phyloP scores from a whole-genome alignment of 2,113 vertebrate species.

The Calyptommatus sinebrachiatus region DNA sequence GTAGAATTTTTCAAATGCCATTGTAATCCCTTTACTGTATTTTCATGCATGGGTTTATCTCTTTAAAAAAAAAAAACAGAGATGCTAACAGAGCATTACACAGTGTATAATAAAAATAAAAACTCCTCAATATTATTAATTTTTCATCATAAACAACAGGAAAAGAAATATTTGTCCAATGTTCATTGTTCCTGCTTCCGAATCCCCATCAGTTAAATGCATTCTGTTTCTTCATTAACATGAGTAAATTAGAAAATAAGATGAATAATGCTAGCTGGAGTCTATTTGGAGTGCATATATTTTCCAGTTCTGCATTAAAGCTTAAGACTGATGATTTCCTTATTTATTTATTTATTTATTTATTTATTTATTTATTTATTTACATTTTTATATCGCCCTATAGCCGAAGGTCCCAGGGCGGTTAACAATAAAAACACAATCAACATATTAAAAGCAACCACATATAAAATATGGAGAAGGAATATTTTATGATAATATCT shows the following conservation, averaged over 20 bases:
- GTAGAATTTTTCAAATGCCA: conserved; percentile 33
- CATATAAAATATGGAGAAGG: no score
- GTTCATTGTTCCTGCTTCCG: not conserved
- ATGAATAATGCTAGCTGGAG: not conserved
- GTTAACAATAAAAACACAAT: no score
- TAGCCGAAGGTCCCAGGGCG: no score
- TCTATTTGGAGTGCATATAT: not conserved
- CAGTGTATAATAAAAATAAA: no score
- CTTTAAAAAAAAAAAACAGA: not conserved
- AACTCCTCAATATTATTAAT: not conserved
- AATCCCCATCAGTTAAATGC: not conserved
- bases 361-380: no score
- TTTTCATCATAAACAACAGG: not conserved
- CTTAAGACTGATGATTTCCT: not conserved
- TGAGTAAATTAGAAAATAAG: not conserved
- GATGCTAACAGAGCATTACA: no score
- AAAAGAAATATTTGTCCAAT: not conserved
- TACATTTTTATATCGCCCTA: no score
- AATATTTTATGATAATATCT: no score
- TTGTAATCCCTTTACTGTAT: conserved; percentile 41
- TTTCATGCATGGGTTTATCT: conserved; percentile 49
- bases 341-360: no score
- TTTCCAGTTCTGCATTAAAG: not conserved
- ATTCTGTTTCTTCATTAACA: not conserved
- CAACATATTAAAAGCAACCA: no score